Evolutionary conservation across 2,888 invertebrate species (phyloP).

Genomic region (Coenonympha glycerion): DNA sequence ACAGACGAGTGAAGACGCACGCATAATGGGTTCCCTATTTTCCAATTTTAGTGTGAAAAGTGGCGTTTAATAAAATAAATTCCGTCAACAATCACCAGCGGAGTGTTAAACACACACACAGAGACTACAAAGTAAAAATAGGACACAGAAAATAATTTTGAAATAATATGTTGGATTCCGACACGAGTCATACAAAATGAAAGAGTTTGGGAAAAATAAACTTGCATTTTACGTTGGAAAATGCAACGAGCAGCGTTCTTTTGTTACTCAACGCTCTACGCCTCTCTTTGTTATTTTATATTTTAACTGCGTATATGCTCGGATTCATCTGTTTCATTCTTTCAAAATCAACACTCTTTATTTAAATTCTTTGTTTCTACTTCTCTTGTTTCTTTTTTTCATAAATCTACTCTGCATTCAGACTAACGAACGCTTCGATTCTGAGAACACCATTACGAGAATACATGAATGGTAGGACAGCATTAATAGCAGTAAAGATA

Average conservation of each 20-base stretch:
- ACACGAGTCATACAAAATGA: constrained; percentile 40
- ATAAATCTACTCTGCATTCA: constrained; percentile 11
- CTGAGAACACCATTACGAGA: constrained; percentile 6
- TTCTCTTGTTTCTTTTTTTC: constrained; percentile 20
- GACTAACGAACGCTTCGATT: constrained; percentile 6
- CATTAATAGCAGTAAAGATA: not conserved
- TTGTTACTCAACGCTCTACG: constrained; percentile 34
- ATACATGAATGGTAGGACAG: not conserved
- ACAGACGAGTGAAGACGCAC: too few species aligned
- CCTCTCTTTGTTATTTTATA: constrained; percentile 37
- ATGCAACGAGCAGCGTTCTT: constrained; percentile 36
- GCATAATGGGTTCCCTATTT: too few species aligned
- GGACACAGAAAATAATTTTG: constrained; percentile 37
- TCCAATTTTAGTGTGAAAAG: too few species aligned
- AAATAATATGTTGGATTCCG: constrained; percentile 39
- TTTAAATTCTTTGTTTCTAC: constrained; percentile 28
- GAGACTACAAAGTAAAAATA: constrained; percentile 37
- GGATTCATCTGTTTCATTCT: constrained; percentile 36
- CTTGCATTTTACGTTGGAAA: constrained; percentile 39
- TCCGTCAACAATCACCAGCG: not conserved
- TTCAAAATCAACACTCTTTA: constrained; percentile 33
- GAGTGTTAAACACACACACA: constrained; percentile 33
- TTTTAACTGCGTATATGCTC: constrained; percentile 35
- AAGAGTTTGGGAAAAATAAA: constrained; percentile 37
- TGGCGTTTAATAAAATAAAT: not conserved